A percentile compares a stretch with the other conserved stretches of the same genome.
These are phyloP conservation scores for Isurus oxyrinchus DNA, from an alignment of 2,113 vertebrate species.

Conservation along the genomic window DNA sequence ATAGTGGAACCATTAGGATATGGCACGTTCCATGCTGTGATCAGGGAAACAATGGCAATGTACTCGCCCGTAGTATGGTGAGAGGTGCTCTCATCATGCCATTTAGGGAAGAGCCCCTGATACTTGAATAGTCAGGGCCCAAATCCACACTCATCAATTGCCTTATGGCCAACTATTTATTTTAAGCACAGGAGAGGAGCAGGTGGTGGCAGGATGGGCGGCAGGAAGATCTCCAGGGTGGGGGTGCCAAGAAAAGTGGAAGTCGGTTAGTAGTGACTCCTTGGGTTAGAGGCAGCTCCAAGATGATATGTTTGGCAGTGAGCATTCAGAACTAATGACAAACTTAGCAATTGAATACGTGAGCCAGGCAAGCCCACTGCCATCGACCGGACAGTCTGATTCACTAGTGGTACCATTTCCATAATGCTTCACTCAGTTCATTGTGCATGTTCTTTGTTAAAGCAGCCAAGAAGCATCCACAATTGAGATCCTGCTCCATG, in stretches of 20 bases:
- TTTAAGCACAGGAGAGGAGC: too few relatives aligned
- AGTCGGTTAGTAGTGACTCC: too few relatives aligned
- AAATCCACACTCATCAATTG: too few relatives aligned
- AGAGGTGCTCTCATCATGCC: too few relatives aligned
- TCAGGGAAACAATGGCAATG: background rate
- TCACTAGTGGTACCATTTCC: background rate
- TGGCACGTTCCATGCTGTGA: background rate
- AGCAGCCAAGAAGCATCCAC: too few relatives aligned
- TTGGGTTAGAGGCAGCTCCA: background rate
- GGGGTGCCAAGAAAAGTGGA: too few relatives aligned
- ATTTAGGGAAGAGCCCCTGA: too few relatives aligned
- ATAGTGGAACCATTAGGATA: background rate
- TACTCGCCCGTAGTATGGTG: too few relatives aligned
- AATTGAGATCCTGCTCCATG: background rate
- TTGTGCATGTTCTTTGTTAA: too few relatives aligned
- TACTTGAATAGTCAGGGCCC: too few relatives aligned
- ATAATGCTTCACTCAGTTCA: background rate
- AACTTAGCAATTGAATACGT: background rate
- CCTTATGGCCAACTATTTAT: too few relatives aligned
- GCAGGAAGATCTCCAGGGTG: background rate
- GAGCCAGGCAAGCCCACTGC: background rate
- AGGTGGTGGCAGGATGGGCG: too few relatives aligned
- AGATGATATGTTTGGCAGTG: background rate
- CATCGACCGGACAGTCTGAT: background rate
- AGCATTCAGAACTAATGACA: background rate